A percentile compares a stretch with the other conserved stretches of the same genome.
Evolutionary conservation across 1,140 invertebrate genomes (phyloP).

Genomic region (Sinonovacula constricta): DNA sequence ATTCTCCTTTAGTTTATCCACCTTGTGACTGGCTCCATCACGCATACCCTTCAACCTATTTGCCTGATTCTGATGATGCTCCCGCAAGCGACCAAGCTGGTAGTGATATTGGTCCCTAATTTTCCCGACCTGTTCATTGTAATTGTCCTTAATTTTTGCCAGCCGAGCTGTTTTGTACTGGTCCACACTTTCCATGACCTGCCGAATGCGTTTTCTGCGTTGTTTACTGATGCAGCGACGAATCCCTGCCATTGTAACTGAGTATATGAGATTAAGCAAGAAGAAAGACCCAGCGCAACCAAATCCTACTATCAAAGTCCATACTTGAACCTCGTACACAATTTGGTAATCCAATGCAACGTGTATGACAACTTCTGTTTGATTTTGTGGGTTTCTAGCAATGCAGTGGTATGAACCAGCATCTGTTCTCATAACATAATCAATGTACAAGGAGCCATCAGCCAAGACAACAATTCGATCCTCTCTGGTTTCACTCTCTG

Average conservation of each 20-base stretch:
- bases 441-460: conserved; percentile 85
- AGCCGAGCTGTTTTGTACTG: conserved; percentile 70
- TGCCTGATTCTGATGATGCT: conserved; percentile 95
- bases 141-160: conserved; percentile 67
- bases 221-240: conserved; percentile 67
- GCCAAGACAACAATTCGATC: conserved; percentile 79
- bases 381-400: conserved; percentile 89
- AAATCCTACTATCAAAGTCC: conserved; percentile 89
- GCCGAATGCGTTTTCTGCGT: conserved; percentile 64
- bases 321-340: conserved; percentile 89
- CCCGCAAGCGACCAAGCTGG: conserved; percentile 89
- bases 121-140: conserved; percentile 85
- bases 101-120: conserved; percentile 80
- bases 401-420: conserved; percentile 93
- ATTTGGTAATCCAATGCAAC: conserved; percentile 62
- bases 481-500: conserved; percentile 15
- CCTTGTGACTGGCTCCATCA: conserved; percentile 94
- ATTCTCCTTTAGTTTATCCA: conserved; percentile 95
- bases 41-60: conserved; percentile 83
- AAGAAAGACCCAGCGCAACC: conserved; percentile 89
- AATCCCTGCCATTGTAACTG: conserved; percentile 58
- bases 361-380: conserved; percentile 78
- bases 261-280: conserved; percentile 69
- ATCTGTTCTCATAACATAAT: conserved; percentile 85
- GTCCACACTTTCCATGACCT: conserved; percentile 72